Conservation (phyloP, 2,797 vertebrate genomes). For the Paguma larvata region DNA sequence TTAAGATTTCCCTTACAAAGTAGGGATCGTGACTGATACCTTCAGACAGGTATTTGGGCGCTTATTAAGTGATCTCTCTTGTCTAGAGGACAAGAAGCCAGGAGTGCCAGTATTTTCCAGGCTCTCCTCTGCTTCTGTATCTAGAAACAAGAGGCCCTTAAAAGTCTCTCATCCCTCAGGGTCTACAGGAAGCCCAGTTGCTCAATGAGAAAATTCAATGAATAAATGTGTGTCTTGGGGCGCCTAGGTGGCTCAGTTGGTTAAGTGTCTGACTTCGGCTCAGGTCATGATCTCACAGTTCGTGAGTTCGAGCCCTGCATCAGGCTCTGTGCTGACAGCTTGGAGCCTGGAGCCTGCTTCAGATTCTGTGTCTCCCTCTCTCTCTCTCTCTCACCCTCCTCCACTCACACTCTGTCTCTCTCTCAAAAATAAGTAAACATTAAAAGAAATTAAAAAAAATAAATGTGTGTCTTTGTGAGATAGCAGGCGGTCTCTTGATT, state of each 20-base stretch:
- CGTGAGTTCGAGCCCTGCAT: too few relatives aligned
- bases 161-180: background rate
- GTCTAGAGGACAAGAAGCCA: background rate
- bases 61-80: background rate
- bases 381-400: too few relatives aligned
- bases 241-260: too few relatives aligned
- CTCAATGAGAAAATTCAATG: background rate
- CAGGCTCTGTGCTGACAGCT: too few relatives aligned
- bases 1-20: background rate
- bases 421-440: too few relatives aligned
- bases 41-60: background rate
- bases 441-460: too few relatives aligned
- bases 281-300: too few relatives aligned
- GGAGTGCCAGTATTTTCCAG: background rate
- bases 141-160: background rate
- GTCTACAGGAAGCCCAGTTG: fast-evolving
- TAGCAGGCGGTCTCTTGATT: background rate
- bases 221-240: background rate
- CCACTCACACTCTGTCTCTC: too few relatives aligned
- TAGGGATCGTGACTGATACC: background rate
- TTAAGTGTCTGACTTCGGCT: too few relatives aligned
- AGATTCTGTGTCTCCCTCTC: too few relatives aligned
- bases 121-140: background rate
- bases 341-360: too few relatives aligned
- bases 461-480: background rate